Base-by-base conservation (phyloP, 2,797 vertebrate genomes). In the Ambastaia sidthimunki region DNA sequence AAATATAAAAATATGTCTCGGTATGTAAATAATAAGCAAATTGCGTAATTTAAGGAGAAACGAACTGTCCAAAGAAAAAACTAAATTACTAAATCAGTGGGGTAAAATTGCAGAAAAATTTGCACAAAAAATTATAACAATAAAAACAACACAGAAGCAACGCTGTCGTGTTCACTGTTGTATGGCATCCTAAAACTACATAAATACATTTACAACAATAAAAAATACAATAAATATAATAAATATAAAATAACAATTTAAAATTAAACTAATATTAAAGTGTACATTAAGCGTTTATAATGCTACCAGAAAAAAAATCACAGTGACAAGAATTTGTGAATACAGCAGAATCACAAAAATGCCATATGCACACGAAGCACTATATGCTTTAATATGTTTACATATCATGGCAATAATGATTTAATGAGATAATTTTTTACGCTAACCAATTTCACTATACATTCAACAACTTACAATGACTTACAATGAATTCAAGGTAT, bases 341-440 rank as follows among this genome's bases (percentile, higher is more conserved):
- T 50, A 50, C 6, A 37, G 34, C 16, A 50, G 48, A 50, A 16
- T 16, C n/a, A 28, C 28, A 2, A 28, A 28, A 28, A 28, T 28
- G 28, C 28, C 28, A 28, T 28, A 28, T 28, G 28, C 28, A 28
- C 28, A 18, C 15, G 1, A 12, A 52, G 6, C 28, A 67, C 41
- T 67, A 52, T 34, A 5, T 37, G 19, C 47, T 34, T 54, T 52
- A 31, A 50, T 71, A 48, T 55, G 15, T 15, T 81, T 21, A 74
- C 57, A 28, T 21, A 52, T 74, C 18, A 57, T 52, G 44, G 34
- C 65, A 63, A 34, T 55, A 71, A 13, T 23, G 23, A 28, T 50
- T 15, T 41, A 7, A 37, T 6, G 6, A 37, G 34, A 7, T 7
- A 6, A 6, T 0, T 25, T 41, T 28, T 12, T n/a, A 54, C 31